Base-by-base conservation (phyloP, 2,888 invertebrate genomes). In the Busseola fusca region DNA sequence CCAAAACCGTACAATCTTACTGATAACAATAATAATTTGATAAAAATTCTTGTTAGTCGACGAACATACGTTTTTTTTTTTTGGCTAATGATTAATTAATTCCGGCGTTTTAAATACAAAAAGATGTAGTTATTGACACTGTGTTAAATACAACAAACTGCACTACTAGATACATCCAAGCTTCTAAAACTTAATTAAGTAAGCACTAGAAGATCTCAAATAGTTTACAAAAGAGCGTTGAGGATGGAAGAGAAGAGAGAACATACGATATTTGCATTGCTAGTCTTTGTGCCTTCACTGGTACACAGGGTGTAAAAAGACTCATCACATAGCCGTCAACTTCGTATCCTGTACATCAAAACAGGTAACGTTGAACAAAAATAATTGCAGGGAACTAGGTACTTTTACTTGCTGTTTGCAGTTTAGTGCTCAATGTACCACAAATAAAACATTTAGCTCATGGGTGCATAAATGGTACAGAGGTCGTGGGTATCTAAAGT, bases 11-110 rank as follows among this genome's bases (percentile, higher is more conserved):
- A 58, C 37, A n/a, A 48, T 59, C 10, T 25, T 6, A 48, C 52
- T 78, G 72, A 78, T 78, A 71, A 71, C 27, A 59, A 37, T 34
- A 34, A 34, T n/a, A 42, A 57, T 57, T 65, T 27, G 40, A 76
- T 80, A 59, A 80, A 50, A 54, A 42, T 50, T n/a, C 40, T 66
- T 27, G 48, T 66, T 66, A 48, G 50, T 52, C 27, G 52, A 16
- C 21, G 6, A 14, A 54, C 40, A 71, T 10, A 37, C 10, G 64
- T 54, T 59, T 69, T n/a, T n/a, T n/a, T n/a, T n/a, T n/a, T n/a
- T 69, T 27, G 1, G 14, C 5, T 37, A 14, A 5, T 34, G 25
- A 25, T 25, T 37, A 50, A 21, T 37, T 30, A 48, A 30, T 3
- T 30, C 10, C 1, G 14, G 12, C 12, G 16, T 16, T 63, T 21